phyloP scores from a whole-genome alignment of 2,113 vertebrate species.

The Urocolius indicus region DNA sequence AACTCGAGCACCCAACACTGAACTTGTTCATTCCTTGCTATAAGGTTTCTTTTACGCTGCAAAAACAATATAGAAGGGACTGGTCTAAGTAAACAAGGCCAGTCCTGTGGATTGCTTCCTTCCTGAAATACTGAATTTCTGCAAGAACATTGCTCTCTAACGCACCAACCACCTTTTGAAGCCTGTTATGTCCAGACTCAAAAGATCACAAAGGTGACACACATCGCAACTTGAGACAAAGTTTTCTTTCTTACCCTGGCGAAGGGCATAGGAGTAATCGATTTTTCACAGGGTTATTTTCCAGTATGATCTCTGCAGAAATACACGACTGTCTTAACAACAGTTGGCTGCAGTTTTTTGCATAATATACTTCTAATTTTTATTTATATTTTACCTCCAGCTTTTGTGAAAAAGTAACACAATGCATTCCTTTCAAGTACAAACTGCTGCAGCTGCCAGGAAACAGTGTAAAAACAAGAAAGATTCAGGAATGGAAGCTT shows the following conservation, averaged over 20 bases:
- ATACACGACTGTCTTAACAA: background rate
- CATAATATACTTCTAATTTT: background rate
- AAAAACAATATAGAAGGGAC: background rate
- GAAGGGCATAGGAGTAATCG: background rate
- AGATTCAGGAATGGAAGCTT: slow-evolving; percentile 43
- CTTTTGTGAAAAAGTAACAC: background rate
- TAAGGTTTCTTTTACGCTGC: background rate
- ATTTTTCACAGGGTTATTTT: background rate
- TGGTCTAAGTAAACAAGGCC: background rate
- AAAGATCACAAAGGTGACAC: background rate
- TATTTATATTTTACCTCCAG: background rate
- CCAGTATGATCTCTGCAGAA: background rate
- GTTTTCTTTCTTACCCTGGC: background rate
- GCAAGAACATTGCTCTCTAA: background rate
- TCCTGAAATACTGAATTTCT: background rate
- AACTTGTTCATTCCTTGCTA: background rate
- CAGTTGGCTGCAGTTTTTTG: background rate
- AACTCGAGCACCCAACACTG: background rate
- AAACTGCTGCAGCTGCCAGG: slow-evolving; percentile 17
- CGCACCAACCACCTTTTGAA: background rate
- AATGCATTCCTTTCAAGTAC: slow-evolving; percentile 31
- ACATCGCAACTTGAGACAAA: background rate
- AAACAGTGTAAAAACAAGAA: slow-evolving; percentile 43
- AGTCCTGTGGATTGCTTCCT: background rate
- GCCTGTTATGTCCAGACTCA: background rate